phyloP scores from a whole-genome alignment of 2,888 invertebrate genomes.

The Cryptocephalus moraei region DNA sequence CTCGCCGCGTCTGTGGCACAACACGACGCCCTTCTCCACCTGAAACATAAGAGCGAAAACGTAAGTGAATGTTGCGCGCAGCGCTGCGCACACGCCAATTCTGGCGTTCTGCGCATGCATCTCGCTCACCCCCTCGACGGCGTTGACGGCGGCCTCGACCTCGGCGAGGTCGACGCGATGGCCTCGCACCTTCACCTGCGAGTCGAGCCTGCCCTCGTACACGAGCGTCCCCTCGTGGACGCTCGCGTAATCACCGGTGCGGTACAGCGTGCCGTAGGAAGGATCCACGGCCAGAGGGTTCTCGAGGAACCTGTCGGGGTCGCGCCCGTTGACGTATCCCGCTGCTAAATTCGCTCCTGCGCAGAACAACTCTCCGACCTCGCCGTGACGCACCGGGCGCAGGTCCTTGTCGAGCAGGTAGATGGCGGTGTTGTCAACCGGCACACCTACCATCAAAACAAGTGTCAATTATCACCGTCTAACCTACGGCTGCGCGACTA shows the following conservation, averaged over 20 bases:
- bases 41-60: neutral
- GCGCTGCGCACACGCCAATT: too few relatives aligned
- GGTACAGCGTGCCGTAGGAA: constrained; percentile 61
- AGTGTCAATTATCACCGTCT: neutral
- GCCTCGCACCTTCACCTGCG: constrained; percentile 75
- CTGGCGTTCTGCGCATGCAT: too few relatives aligned
- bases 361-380: constrained; percentile 74
- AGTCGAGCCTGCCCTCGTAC: constrained; percentile 77
- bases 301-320: constrained; percentile 61
- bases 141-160: constrained; percentile 63
- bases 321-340: constrained; percentile 64
- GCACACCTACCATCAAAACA: constrained; percentile 48
- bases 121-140: constrained; percentile 41
- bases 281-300: constrained; percentile 63
- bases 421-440: constrained; percentile 69
- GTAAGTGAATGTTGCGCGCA: too few relatives aligned
- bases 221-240: constrained; percentile 54
- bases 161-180: constrained; percentile 78
- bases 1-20: constrained; percentile 69
- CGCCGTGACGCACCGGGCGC: constrained; percentile 59
- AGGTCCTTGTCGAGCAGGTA: constrained; percentile 70
- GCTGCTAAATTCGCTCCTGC: constrained; percentile 69
- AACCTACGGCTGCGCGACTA: neutral
- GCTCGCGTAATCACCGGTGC: constrained; percentile 75
- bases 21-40: constrained; percentile 65